Percentiles rank a stretch among this genome's conserved stretches.
phyloP scores from a whole-genome alignment of 1,140 invertebrate genomes.

The Drosophila kanapiae region DNA sequence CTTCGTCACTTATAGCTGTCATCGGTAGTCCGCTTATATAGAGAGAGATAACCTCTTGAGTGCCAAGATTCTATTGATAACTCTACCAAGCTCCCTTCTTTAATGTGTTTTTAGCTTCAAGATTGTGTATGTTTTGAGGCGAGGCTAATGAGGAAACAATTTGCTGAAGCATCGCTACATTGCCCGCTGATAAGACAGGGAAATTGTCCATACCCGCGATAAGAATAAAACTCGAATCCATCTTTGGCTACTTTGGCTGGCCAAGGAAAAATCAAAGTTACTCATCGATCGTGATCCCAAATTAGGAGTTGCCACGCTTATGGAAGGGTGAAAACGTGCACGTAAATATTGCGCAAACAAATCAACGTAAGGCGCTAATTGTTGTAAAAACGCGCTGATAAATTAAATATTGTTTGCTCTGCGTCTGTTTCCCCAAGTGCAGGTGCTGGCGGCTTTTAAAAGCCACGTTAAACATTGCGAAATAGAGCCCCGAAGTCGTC shows the following conservation, averaged over 20 bases:
- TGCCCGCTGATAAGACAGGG: slow-evolving; percentile 34
- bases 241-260: neutral
- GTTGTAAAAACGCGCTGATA: slow-evolving; percentile 44
- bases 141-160: slow-evolving; percentile 69
- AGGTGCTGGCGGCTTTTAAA: slow-evolving; percentile 13
- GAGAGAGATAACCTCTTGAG: slow-evolving; percentile 33
- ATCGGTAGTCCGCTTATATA: neutral
- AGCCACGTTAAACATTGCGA: slow-evolving; percentile 27
- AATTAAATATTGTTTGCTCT: slow-evolving; percentile 19
- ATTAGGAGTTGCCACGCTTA: slow-evolving; percentile 59
- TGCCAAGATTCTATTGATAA: slow-evolving; percentile 34
- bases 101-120: slow-evolving; percentile 4
- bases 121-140: slow-evolving; percentile 35
- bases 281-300: slow-evolving; percentile 39
- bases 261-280: slow-evolving; percentile 3
- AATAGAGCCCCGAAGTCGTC: slow-evolving; percentile 10
- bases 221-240: neutral
- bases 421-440: neutral
- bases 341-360: slow-evolving; percentile 46
- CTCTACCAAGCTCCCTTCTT: neutral
- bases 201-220: slow-evolving; percentile 26
- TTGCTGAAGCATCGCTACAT: slow-evolving; percentile 43
- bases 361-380: slow-evolving; percentile 62
- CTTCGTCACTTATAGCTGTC: slow-evolving; percentile 10
- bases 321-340: slow-evolving; percentile 66